Percentiles rank a stretch among this genome's conserved stretches.
These are phyloP conservation scores for Periphyllus acericola DNA, from an alignment of 2,888 invertebrate genomes.

Conservation along the genomic window DNA sequence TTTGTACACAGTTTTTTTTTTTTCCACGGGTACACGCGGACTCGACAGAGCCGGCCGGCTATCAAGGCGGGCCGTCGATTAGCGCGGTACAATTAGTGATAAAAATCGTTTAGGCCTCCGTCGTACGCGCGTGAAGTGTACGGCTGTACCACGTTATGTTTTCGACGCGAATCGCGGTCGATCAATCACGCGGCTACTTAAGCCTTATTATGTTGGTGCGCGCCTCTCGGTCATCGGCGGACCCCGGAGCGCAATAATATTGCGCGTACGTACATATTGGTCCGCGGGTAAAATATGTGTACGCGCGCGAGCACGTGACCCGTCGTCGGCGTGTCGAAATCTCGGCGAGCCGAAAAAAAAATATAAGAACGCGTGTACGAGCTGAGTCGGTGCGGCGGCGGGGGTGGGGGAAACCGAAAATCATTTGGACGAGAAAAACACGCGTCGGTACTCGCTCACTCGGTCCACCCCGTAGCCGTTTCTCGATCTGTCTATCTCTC, in stretches of 20 bases:
- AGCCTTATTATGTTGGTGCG: neutral
- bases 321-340: conserved; percentile 26
- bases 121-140: neutral
- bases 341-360: neutral
- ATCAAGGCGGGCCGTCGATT: neutral
- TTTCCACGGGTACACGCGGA: no score
- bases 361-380: neutral
- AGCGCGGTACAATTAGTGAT: neutral
- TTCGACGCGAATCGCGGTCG: neutral
- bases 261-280: no score
- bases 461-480: neutral
- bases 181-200: conserved; percentile 30
- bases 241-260: neutral
- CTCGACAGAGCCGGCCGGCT: neutral
- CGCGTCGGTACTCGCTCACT: neutral
- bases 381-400: no score
- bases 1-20: no score
- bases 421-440: neutral
- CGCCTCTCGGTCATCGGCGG: no score
- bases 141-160: no score
- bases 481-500: neutral
- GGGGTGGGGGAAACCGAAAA: neutral
- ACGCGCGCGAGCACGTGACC: conserved; percentile 20
- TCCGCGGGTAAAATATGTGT: neutral
- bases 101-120: conserved; percentile 35